phyloP scores from a whole-genome alignment of 2,888 invertebrate genomes.

The Rugalucina vietnamica region DNA sequence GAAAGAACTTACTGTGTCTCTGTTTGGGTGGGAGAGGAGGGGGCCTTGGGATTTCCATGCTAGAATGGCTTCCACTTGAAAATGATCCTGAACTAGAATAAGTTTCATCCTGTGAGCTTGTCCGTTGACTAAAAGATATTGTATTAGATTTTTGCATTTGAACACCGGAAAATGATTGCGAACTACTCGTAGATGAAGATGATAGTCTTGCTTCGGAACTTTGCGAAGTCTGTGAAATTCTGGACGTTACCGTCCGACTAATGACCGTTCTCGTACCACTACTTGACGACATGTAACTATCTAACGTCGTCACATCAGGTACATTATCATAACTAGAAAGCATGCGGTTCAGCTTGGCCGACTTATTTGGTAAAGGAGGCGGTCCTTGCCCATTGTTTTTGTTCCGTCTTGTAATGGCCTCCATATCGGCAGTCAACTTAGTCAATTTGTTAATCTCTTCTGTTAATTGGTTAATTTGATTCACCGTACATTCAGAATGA shows the following conservation, averaged over 20 bases:
- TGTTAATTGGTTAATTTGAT: constrained; percentile 78
- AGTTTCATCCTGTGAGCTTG: constrained; percentile 79
- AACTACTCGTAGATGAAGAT: constrained; percentile 69
- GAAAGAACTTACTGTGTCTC: constrained; percentile 95
- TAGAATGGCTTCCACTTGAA: constrained; percentile 78
- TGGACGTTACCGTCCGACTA: constrained; percentile 65
- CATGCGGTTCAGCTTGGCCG: constrained; percentile 87
- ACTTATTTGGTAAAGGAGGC: constrained; percentile 88
- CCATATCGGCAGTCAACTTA: constrained; percentile 75
- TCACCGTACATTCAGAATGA: constrained; percentile 70
- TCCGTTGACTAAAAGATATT: constrained; percentile 70
- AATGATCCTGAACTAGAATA: constrained; percentile 79
- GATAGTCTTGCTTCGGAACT: constrained; percentile 69
- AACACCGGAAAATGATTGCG: constrained; percentile 68
- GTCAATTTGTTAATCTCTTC: constrained; percentile 76
- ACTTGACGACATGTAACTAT: constrained; percentile 46
- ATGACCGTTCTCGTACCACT: constrained; percentile 59
- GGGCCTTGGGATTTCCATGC: constrained; percentile 79
- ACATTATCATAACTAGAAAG: constrained; percentile 91
- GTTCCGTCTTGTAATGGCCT: constrained; percentile 63
- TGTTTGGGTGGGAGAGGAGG: constrained; percentile 97
- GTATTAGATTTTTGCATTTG: constrained; percentile 70
- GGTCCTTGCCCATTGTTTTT: constrained; percentile 15
- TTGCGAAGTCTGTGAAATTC: constrained; percentile 54
- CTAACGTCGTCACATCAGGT: constrained; percentile 61